Percentiles rank a stretch among this genome's conserved stretches.
Evolutionary conservation across 2,888 invertebrate species (phyloP).

Genomic region (Mythimna impura): DNA sequence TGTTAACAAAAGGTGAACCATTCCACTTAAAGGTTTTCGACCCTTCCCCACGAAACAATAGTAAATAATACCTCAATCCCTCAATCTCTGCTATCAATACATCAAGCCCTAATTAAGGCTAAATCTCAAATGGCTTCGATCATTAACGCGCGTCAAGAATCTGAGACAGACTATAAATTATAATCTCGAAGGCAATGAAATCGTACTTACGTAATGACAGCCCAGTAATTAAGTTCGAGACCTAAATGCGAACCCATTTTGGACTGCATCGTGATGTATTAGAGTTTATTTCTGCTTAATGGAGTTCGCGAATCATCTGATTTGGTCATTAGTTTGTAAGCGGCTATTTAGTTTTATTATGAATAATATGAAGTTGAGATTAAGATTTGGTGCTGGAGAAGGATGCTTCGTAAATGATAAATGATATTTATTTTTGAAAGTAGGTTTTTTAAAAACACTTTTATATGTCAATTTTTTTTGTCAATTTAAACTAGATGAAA

Average conservation of each 20-base stretch:
- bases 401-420: too few relatives aligned
- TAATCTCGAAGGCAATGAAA: conserved; percentile 41
- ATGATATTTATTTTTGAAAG: too few relatives aligned
- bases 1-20: neutral
- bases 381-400: too few relatives aligned
- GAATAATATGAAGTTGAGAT: neutral
- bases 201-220: conserved; percentile 13
- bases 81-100: conserved; percentile 39
- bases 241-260: conserved; percentile 25
- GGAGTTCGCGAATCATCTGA: neutral
- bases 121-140: conserved; percentile 43
- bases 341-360: neutral
- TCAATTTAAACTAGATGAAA: too few relatives aligned
- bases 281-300: conserved; percentile 9
- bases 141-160: conserved; percentile 45
- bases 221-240: conserved; percentile 30
- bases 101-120: conserved; percentile 28
- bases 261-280: conserved; percentile 2
- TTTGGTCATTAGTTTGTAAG: neutral
- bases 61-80: neutral
- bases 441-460: too few relatives aligned
- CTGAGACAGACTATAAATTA: conserved; percentile 36
- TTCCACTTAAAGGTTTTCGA: too few relatives aligned
- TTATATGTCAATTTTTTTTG: too few relatives aligned
- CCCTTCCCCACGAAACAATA: neutral